Conservation (phyloP, 2,888 invertebrate genomes). For the Hirtodrosophila histrioides region DNA sequence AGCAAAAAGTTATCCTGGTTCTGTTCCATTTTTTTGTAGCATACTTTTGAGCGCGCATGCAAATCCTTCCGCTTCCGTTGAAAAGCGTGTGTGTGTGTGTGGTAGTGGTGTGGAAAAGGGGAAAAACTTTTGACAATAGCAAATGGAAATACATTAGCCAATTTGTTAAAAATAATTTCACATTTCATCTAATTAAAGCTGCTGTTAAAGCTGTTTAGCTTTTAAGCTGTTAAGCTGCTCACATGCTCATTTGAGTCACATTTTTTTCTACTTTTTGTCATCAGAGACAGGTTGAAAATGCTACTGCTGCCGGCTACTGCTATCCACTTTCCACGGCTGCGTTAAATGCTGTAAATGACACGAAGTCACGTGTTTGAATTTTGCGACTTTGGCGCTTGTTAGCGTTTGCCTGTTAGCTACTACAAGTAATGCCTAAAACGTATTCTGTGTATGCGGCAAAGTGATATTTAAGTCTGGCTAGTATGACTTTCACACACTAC, state of each 20-base stretch:
- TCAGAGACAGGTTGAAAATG: slow-evolving; percentile 22
- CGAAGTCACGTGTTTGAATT: slow-evolving; percentile 80
- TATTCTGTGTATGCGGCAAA: slow-evolving; percentile 67
- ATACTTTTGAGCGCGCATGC: slow-evolving; percentile 53
- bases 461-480: slow-evolving; percentile 68
- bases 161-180: slow-evolving; percentile 15
- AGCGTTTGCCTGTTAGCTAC: slow-evolving; percentile 58
- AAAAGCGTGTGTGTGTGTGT: slow-evolving; percentile 11
- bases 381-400: slow-evolving; percentile 77
- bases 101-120: slow-evolving; percentile 6
- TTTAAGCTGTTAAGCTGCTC: slow-evolving; percentile 34
- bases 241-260: background rate
- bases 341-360: slow-evolving; percentile 77
- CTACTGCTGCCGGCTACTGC: slow-evolving; percentile 24
- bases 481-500: slow-evolving; percentile 41
- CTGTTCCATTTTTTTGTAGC: slow-evolving; percentile 41
- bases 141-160: slow-evolving; percentile 22
- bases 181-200: slow-evolving; percentile 45
- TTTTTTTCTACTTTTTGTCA: slow-evolving; percentile 17
- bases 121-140: background rate
- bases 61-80: slow-evolving; percentile 50
- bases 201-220: slow-evolving; percentile 25
- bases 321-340: slow-evolving; percentile 16
- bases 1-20: background rate
- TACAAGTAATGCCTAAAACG: slow-evolving; percentile 68